Evolutionary conservation across 2,888 invertebrate species (phyloP), one percentile per base, ranked within the genome.

Genomic region (Dasysyrphus tricinctus): DNA sequence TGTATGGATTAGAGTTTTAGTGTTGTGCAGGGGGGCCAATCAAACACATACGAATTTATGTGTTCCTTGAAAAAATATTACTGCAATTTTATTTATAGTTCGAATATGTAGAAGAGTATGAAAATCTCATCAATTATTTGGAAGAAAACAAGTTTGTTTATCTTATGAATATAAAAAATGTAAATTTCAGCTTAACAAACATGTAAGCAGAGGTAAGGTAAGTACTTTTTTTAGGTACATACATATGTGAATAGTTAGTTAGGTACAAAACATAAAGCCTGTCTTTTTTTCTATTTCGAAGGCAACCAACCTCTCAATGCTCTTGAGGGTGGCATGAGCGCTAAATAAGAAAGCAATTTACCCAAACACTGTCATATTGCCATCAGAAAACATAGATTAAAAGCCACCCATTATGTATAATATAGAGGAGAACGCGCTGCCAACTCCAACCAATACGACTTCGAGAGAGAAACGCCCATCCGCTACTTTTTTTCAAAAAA

Each of bases 401-500:
- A 80, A 78, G 81, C 56, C 74, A 78, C 61, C 69, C 78, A 42
- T 34, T 24, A 61, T 42, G 4, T 24, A 61, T 42, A 37, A 65
- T 57, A 61, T 42, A 76, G 16, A 44, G 32, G 24, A 82, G 44
- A 70, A 63, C 61, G 59, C 61, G 57, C 69, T 63, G 42, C 69
- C 73, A 34, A 24, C 80, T 70, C 69, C 75, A 65, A 57, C 82
- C 78, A 76, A 76, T 80, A 67, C 80, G 76, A 81, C 82, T 69
- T 51, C 65, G 57, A 69, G 16, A 70, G 49, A 86, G 85, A 70
- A 86, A 86, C 85, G 85, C 85, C 85, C 85, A 86, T 70, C 82
- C 63, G 74, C 57, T 39, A 29, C 39, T 65, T 65, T 47, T 65
- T 24, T 74, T 63, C 24, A 12, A 8, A 65, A 61, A 61, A 54